Evolutionary conservation across 2,797 vertebrate species (phyloP).

Genomic region (Falco cherrug): DNA sequence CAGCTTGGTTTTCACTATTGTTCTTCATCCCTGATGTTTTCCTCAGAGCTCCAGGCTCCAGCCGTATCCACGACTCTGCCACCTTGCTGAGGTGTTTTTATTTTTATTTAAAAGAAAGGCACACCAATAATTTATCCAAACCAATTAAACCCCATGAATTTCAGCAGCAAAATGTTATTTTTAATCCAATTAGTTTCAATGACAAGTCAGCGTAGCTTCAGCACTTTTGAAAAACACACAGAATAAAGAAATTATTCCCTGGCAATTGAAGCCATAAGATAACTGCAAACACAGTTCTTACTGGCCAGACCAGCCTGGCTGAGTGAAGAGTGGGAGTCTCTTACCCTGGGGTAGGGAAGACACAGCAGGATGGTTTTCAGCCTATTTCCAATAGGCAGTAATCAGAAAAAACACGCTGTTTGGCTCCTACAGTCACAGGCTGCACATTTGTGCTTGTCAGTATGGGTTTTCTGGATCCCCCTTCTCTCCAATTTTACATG

Average conservation of each 20-base stretch:
- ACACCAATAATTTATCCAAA: neutral
- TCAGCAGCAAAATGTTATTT: neutral
- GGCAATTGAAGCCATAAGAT: neutral
- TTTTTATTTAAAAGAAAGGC: neutral
- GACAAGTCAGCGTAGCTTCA: neutral
- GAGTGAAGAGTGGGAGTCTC: neutral
- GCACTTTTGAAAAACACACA: neutral
- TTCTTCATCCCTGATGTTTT: neutral
- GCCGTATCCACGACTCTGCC: accelerated
- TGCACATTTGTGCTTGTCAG: neutral
- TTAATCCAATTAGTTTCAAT: conserved; percentile 55
- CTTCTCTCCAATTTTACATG: neutral
- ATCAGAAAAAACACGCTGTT: neutral
- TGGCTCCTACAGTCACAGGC: neutral
- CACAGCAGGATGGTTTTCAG: neutral
- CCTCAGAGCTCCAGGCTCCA: neutral
- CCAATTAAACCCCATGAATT: neutral
- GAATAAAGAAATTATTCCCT: neutral
- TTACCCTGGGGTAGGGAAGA: neutral
- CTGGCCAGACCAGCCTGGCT: neutral
- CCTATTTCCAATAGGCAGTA: neutral
- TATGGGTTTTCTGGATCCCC: neutral
- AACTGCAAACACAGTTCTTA: neutral
- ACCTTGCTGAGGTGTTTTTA: neutral
- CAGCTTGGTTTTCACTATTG: neutral